Percentiles rank a stretch among this genome's conserved stretches.
phyloP scores from a whole-genome alignment of 2,888 invertebrate genomes.

The Ecdyonurus torrentis region DNA sequence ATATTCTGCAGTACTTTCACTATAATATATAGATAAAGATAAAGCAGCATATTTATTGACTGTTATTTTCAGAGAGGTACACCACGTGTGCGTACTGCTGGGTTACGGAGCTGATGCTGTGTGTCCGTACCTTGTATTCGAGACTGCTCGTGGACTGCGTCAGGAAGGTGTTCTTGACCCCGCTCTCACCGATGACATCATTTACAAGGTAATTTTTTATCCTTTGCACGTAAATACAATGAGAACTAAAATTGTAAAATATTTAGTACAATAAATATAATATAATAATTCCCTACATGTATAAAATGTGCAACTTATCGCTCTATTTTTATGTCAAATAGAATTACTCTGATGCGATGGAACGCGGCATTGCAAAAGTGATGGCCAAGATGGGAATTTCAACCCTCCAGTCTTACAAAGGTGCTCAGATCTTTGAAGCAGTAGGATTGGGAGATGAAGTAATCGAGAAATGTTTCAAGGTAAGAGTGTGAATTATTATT shows the following conservation, averaged over 20 bases:
- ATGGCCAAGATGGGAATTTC: slow-evolving; percentile 99
- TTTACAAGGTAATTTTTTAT: slow-evolving; percentile 60
- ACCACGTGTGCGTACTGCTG: slow-evolving; percentile 87
- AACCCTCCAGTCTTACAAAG: slow-evolving; percentile 95
- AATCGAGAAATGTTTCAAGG: slow-evolving; percentile 82
- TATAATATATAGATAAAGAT: background rate
- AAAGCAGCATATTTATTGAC: background rate
- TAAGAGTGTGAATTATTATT: slow-evolving; percentile 22
- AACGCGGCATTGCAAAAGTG: slow-evolving; percentile 77
- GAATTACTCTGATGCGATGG: slow-evolving; percentile 81
- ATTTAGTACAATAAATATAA: too few relatives aligned
- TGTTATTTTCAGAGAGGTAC: slow-evolving; percentile 42
- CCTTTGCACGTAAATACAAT: too few relatives aligned
- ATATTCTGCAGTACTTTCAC: background rate
- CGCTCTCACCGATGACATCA: slow-evolving; percentile 55
- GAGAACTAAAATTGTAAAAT: too few relatives aligned
- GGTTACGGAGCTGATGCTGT: slow-evolving; percentile 97
- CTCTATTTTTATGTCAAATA: slow-evolving; percentile 16
- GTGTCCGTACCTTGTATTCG: slow-evolving; percentile 92
- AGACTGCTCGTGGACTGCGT: slow-evolving; percentile 72
- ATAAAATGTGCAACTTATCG: too few relatives aligned
- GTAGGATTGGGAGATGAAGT: slow-evolving; percentile 88
- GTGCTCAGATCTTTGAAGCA: slow-evolving; percentile 98
- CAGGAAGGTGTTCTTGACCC: slow-evolving; percentile 71
- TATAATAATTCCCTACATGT: too few relatives aligned